Evolutionary conservation across 1,140 invertebrate genomes (phyloP), one percentile per base, ranked within the genome.

Genomic region (Gerris buenoi): DNA sequence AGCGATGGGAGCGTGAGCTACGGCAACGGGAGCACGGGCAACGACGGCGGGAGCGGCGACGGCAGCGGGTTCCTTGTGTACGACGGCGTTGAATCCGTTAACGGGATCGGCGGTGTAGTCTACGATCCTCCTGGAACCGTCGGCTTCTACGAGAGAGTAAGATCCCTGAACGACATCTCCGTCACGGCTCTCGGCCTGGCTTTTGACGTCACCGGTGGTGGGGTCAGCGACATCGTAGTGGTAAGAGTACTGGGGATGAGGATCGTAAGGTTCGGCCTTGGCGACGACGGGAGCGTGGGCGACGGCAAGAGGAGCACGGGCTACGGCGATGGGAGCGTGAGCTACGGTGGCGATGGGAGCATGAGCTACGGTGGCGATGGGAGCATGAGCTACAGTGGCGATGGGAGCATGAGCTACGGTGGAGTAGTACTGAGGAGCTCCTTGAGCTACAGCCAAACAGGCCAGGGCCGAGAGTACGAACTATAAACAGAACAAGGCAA

Each of bases 181-280:
- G 22, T 70, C 65, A 18, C 70, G 59, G 0, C 65, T 59, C 25
- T 71, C 70, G 58, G 65, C 59, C 29, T 71, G 70, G 33, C 65
- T 68, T 63, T 71, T 71, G 57, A 63, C 63, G 64, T 71, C 70
- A 23, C 70, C 70, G 46, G 70, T 71, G 27, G 60, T 26, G 10
- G 65, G 22, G 27, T 71, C 69, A 22, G 66, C 63, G 23, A 71
- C 68, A 27, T 62, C 62, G 66, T 71, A 71, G 28, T 65, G 65
- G 62, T 59, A 71, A 5, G 28, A 29, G 66, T 84, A 84, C 75
- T 82, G 82, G 69, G 83, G 83, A 18, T 65, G 64, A 10, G 63
- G 65, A 33, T 66, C 65, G 65, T 66, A 76, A 75, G 72, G 78
- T 76, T 66, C 65, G 18, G 25, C 56, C 3, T 22, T 18, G 13